A percentile compares a stretch with the other conserved stretches of the same genome.
phyloP scores from a whole-genome alignment of 2,888 invertebrate genomes.

The Xestobium rufovillosum region DNA sequence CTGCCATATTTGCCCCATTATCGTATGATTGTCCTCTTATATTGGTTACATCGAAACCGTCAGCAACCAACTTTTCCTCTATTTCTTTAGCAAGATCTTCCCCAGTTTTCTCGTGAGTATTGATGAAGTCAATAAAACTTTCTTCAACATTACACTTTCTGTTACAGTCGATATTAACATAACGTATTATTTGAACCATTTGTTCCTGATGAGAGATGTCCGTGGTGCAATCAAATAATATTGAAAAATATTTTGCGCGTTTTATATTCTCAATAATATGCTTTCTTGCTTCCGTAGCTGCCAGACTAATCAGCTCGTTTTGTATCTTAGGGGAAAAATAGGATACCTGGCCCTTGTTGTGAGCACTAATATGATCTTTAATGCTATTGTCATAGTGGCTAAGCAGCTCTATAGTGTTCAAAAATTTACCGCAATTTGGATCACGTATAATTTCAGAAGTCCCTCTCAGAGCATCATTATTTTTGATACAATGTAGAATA shows the following conservation, averaged over 20 bases:
- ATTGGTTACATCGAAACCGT: conserved; percentile 10
- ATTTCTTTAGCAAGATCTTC: no score
- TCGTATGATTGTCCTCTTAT: conserved; percentile 13
- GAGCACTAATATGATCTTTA: no score
- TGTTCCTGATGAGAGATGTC: no score
- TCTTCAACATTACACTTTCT: conserved; percentile 9
- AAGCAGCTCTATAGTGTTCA: conserved; percentile 11
- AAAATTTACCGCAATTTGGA: conserved; percentile 12
- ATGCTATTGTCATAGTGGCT: conserved; percentile 11
- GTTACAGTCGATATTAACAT: conserved; percentile 5
- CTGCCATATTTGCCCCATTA: conserved; percentile 13
- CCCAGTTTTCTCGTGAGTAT: conserved; percentile 11
- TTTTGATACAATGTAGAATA: conserved; percentile 13
- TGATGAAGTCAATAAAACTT: conserved; percentile 14
- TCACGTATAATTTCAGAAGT: conserved; percentile 10
- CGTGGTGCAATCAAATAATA: no score
- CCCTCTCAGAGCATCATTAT: conserved; percentile 13
- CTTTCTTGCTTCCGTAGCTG: no score
- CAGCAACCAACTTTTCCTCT: conserved; percentile 9
- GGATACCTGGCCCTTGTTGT: no score
- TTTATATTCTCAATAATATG: no score
- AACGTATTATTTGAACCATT: not conserved
- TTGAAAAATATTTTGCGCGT: no score
- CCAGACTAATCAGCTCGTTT: no score
- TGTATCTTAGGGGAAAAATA: no score